Conservation (phyloP, 2,797 vertebrate genomes). For the Paguma larvata region DNA sequence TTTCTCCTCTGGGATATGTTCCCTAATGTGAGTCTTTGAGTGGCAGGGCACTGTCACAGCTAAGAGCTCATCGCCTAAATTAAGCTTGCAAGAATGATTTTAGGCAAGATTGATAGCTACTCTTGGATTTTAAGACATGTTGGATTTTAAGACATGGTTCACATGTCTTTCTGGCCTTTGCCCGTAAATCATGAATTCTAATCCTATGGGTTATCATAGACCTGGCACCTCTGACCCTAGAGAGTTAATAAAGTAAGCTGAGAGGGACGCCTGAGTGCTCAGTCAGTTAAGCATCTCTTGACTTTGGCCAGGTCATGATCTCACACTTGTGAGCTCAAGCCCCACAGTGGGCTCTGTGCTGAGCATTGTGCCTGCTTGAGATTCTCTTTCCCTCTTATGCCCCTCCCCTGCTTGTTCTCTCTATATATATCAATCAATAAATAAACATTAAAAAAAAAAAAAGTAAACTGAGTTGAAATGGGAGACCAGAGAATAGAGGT, state of each 20-base stretch:
- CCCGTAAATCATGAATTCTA: conserved; percentile 30
- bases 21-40: not conserved
- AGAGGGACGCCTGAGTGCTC: not conserved
- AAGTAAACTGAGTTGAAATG: not conserved
- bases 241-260: not conserved
- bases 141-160: not conserved
- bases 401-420: too few species aligned
- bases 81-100: not conserved
- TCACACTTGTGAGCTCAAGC: too few species aligned
- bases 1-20: not conserved
- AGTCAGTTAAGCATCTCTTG: too few species aligned
- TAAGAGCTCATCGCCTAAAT: not conserved
- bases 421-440: too few species aligned
- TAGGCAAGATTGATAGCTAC: not conserved
- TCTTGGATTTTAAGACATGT: not conserved
- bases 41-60: not conserved
- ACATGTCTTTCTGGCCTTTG: not conserved
- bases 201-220: not conserved
- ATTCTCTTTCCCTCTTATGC: too few species aligned
- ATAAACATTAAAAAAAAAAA: not conserved
- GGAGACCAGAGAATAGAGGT: not conserved
- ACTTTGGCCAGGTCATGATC: too few species aligned
- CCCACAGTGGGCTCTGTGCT: too few species aligned
- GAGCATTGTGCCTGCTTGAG: too few species aligned
- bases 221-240: not conserved